A percentile compares a stretch with the other conserved stretches of the same genome.
These are phyloP conservation scores for Spizaetus ornatus DNA, from an alignment of 2,113 vertebrate genomes.

Conservation along the genomic window DNA sequence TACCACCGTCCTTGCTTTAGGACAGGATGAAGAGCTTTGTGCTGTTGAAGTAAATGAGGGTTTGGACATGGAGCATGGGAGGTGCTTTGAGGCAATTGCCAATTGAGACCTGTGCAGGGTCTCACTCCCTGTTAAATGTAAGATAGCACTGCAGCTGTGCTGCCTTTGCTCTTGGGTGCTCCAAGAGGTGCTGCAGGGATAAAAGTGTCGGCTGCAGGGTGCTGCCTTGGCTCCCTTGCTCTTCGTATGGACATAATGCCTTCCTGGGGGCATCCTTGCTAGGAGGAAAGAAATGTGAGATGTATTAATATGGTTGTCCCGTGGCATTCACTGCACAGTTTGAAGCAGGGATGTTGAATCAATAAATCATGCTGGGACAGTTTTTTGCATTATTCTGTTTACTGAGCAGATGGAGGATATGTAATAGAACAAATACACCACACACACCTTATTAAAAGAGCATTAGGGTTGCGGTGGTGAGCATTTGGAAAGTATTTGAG, in stretches of 20 bases:
- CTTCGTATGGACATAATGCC: rapidly evolving
- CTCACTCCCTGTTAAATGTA: not conserved
- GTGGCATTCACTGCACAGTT: too few relatives aligned
- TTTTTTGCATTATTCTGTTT: not conserved
- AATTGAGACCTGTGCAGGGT: not conserved
- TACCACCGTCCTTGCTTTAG: not conserved
- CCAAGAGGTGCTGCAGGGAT: not conserved
- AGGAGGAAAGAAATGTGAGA: not conserved
- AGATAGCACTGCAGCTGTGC: rapidly evolving
- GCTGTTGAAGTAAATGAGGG: not conserved
- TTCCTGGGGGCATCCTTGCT: not conserved
- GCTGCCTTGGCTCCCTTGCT: not conserved
- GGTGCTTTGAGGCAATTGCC: not conserved
- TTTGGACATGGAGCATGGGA: rapidly evolving
- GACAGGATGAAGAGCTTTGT: not conserved
- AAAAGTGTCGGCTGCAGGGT: not conserved
- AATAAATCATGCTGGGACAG: rapidly evolving
- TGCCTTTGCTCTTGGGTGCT: not conserved
- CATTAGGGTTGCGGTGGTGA: not conserved
- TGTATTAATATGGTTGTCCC: not conserved
- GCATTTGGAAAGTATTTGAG: not conserved
- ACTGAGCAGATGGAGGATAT: rapidly evolving
- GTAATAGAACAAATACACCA: not conserved
- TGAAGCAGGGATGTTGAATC: not conserved
- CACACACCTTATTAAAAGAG: not conserved